Percentiles rank a stretch among this genome's conserved stretches.
Conservation (phyloP, 2,113 vertebrate species). For the Trinectes maculatus region DNA sequence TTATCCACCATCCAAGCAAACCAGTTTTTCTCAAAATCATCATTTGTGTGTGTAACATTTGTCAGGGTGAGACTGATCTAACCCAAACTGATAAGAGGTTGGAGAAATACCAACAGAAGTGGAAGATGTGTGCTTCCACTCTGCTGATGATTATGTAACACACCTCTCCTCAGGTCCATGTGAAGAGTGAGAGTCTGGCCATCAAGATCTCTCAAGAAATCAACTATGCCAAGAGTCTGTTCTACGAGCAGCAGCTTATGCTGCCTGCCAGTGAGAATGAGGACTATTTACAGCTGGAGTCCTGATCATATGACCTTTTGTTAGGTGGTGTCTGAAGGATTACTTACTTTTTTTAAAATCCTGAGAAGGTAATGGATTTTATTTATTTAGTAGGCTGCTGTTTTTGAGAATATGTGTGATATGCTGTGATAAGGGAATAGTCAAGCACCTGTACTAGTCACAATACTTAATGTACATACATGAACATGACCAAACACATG, state of each 20-base stretch:
- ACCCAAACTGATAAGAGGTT: no score
- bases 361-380: background rate
- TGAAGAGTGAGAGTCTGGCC: conserved; percentile 91
- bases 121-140: background rate
- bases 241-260: conserved; percentile 98
- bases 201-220: conserved; percentile 96
- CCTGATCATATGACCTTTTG: conserved; percentile 68
- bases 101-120: no score
- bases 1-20: no score
- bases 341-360: background rate
- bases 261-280: conserved; percentile 87
- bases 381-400: conserved; percentile 6
- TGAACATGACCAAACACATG: conserved; percentile 38
- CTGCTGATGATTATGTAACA: background rate
- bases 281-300: conserved; percentile 88
- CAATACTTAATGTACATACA: conserved; percentile 5
- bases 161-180: conserved; percentile 86
- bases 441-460: background rate
- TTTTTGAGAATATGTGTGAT: conserved; percentile 19
- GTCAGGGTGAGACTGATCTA: no score
- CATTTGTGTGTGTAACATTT: no score
- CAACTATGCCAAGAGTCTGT: conserved; percentile 99
- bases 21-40: no score
- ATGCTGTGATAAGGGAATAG: conserved; percentile 6
- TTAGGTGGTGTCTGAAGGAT: background rate